phyloP scores from a whole-genome alignment of 2,888 invertebrate species.

The Hololepta plana region DNA sequence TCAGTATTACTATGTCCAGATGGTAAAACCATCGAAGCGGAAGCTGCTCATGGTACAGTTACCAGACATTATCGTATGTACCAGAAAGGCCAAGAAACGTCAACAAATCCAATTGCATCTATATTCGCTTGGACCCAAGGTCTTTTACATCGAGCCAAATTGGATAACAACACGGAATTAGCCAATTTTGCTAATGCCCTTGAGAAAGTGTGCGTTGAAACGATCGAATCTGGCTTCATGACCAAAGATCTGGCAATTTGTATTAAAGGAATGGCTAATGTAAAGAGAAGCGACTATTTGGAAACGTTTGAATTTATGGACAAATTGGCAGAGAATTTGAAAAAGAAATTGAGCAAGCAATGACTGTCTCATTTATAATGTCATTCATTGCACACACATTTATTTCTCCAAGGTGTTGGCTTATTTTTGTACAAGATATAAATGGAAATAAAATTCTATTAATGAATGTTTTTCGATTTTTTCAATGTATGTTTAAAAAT shows the following conservation, averaged over 20 bases:
- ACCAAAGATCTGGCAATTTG: slow-evolving; percentile 98
- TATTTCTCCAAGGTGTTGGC: too few relatives aligned
- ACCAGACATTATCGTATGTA: slow-evolving; percentile 78
- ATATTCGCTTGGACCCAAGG: slow-evolving; percentile 98
- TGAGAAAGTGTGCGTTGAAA: slow-evolving; percentile 82
- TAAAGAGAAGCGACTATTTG: slow-evolving; percentile 65
- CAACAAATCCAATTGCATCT: slow-evolving; percentile 96
- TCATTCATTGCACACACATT: too few relatives aligned
- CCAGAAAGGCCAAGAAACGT: slow-evolving; percentile 92
- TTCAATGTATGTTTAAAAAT: too few relatives aligned
- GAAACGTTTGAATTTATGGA: slow-evolving; percentile 96
- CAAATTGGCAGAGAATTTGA: slow-evolving; percentile 81
- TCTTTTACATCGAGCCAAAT: slow-evolving; percentile 79
- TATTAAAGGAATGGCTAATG: slow-evolving; percentile 79
- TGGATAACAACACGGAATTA: slow-evolving; percentile 68
- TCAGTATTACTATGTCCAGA: slow-evolving; percentile 93
- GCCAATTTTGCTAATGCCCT: slow-evolving; percentile 68
- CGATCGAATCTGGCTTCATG: slow-evolving; percentile 89
- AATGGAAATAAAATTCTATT: too few relatives aligned
- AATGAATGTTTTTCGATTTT: too few relatives aligned
- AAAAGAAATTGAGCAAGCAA: slow-evolving; percentile 30
- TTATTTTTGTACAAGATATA: too few relatives aligned
- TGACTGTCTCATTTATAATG: background rate
- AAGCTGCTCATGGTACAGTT: slow-evolving; percentile 96
- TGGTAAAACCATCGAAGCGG: slow-evolving; percentile 94